A percentile compares a stretch with the other conserved stretches of the same genome.
Conservation (phyloP, 2,888 invertebrate genomes). For the Polyommatus iphigenia region DNA sequence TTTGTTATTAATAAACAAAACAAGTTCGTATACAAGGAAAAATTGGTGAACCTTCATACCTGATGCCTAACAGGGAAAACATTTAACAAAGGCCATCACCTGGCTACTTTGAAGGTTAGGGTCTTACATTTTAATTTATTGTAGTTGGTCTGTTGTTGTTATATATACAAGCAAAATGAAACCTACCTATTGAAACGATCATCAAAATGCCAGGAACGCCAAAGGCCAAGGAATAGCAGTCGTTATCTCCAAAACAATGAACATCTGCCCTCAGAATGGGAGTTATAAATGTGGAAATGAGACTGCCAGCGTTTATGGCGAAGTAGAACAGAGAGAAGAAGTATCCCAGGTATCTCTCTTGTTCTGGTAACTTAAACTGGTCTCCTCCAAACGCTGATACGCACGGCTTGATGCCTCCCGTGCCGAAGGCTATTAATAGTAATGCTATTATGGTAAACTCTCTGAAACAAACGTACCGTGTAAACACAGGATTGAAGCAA, state of each 20-base stretch:
- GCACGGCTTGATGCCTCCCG: conserved; percentile 98
- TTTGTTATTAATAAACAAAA: conserved; percentile 3
- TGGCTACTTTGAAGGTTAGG: neutral
- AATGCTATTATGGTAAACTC: conserved; percentile 84
- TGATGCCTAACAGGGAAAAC: neutral
- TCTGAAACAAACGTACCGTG: conserved; percentile 60
- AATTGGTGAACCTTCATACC: neutral
- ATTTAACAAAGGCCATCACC: conserved; percentile 5
- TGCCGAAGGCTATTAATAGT: conserved; percentile 90
- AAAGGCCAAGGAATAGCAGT: conserved; percentile 93
- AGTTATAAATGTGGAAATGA: conserved; percentile 92
- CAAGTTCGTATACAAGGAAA: neutral
- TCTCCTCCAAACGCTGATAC: conserved; percentile 98
- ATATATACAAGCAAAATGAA: no score
- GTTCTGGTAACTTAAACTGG: conserved; percentile 91
- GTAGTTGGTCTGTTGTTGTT: neutral
- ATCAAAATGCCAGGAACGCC: conserved; percentile 93
- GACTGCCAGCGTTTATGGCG: conserved; percentile 94
- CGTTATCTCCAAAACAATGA: conserved; percentile 86
- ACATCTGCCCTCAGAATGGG: conserved; percentile 91
- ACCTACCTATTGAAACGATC: conserved; percentile 83
- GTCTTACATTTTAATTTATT: neutral
- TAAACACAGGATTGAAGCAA: neutral
- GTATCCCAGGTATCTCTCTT: conserved; percentile 87
- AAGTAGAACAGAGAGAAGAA: conserved; percentile 98